These are phyloP conservation scores for Drosophila kanekoi DNA, from an alignment of 2,888 invertebrate genomes.

Conservation along the genomic window DNA sequence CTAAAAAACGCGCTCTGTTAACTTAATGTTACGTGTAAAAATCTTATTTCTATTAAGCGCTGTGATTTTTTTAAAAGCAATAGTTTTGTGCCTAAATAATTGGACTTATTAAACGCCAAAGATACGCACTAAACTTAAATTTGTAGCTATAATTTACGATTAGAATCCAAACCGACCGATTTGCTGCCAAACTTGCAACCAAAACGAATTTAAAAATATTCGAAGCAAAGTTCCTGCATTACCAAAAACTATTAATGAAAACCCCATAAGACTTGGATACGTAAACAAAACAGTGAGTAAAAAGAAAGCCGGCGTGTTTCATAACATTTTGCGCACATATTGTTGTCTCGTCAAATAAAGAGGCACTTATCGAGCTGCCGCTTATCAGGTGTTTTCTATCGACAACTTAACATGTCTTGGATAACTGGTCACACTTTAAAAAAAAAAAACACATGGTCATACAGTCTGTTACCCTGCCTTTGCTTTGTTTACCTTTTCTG, in stretches of 20 bases:
- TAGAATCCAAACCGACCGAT: not conserved
- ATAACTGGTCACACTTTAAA: conserved; percentile 46
- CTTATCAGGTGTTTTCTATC: conserved; percentile 42
- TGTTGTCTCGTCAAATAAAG: conserved; percentile 7
- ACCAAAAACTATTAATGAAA: conserved; percentile 11
- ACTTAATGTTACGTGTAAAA: conserved; percentile 37
- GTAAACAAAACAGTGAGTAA: conserved; percentile 37
- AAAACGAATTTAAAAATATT: conserved; percentile 39
- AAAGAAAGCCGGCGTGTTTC: conserved; percentile 47
- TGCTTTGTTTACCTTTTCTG: conserved; percentile 54
- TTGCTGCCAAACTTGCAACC: conserved; percentile 14
- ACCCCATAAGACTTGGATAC: conserved; percentile 7
- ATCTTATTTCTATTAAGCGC: conserved; percentile 11
- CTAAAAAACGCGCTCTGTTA: conserved; percentile 48
- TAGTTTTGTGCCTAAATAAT: conserved; percentile 18
- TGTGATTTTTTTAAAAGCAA: conserved; percentile 34
- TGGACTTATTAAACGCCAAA: not conserved
- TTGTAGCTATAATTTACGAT: not conserved
- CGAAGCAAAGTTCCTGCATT: conserved; percentile 17
- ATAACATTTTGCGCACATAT: conserved; percentile 46
- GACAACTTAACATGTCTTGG: conserved; percentile 15
- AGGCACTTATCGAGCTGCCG: conserved; percentile 19
- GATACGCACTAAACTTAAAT: not conserved
- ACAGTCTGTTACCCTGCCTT: not conserved
- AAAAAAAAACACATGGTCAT: conserved; percentile 16